phyloP scores from a whole-genome alignment of 1,140 invertebrate species.

The Pseudomyrmex gracilis region DNA sequence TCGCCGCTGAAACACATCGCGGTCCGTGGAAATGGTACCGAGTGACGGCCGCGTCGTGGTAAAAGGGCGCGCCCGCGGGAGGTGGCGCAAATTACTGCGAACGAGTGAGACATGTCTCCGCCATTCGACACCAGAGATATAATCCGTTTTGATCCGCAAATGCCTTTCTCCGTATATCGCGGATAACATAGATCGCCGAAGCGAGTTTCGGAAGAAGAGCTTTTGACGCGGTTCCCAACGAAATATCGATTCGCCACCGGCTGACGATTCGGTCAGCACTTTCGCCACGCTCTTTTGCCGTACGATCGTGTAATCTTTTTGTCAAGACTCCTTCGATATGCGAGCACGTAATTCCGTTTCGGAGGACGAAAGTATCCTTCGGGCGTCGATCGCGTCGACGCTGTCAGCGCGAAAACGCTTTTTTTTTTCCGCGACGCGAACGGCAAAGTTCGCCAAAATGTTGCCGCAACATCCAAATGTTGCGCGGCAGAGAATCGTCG shows the following conservation, averaged over 20 bases:
- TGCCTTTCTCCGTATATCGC: constrained; percentile 54
- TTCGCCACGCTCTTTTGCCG: constrained; percentile 12
- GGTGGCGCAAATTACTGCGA: constrained; percentile 61
- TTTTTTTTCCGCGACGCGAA: constrained; percentile 8
- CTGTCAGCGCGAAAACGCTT: constrained; percentile 24
- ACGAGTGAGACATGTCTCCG: constrained; percentile 10
- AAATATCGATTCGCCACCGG: background rate
- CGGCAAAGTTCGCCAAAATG: background rate
- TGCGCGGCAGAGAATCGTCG: background rate
- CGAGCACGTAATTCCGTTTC: constrained; percentile 43
- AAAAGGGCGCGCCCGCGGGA: background rate
- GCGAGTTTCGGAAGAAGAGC: constrained; percentile 27
- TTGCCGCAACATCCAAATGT: constrained; percentile 11
- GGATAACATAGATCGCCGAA: constrained; percentile 48
- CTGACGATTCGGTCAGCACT: constrained; percentile 32
- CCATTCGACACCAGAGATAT: constrained; percentile 38
- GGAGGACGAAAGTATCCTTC: constrained; percentile 11
- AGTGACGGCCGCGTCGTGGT: background rate
- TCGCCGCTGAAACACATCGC: constrained; percentile 37
- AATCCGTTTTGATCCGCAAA: constrained; percentile 67
- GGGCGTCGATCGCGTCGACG: constrained; percentile 8
- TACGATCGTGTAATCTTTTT: constrained; percentile 51
- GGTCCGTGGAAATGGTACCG: constrained; percentile 10
- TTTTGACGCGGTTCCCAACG: constrained; percentile 35
- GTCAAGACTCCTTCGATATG: constrained; percentile 15